Evolutionary conservation across 2,888 invertebrate genomes (phyloP), one percentile per base, ranked within the genome.

Genomic region (Dicroscelio sp.): DNA sequence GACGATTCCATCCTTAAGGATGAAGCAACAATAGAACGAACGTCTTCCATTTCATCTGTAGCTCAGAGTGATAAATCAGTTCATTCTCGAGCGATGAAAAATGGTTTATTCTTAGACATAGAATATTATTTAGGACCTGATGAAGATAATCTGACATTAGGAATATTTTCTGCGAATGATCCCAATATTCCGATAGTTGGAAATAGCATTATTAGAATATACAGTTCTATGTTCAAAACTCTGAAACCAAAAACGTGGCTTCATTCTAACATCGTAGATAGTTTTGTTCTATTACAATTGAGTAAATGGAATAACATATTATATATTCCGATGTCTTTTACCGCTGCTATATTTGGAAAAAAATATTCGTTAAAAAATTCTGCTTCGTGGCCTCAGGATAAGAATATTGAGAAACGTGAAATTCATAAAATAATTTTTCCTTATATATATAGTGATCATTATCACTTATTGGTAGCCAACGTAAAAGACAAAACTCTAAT

Each of bases 41-140:
- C 23, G 35, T 30, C 27, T 2, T 65, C 65, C 4, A 14, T 65
- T 3, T 33, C 65, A 12, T 73, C 73, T 23, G 55, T 84, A 5
- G 4, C 55, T 10, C 84, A 84, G 65, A 84, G 84, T 23, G 75
- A 84, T 27, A 84, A 52, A 35, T 75, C 75, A 14, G 48, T 14
- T 35, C 84, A 84, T 27, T 73, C 73, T 10, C 63, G 30, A 14
- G 84, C 84, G 20, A 23, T 84, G 48, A 0, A 1, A 6, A 84
- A 75, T 55, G 85, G 58, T 20, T 69, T 85, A 65, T 85, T 85
- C 27, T 8, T 67, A 0, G 85, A 85, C 35, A 0, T 17, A 5
- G 67, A 76, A 4, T 85, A 85, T 58, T 85, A 85, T n/a, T 27
- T 5, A 17, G 35, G 14, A 33, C 31, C 20, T 17, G 10, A 23